Conservation (phyloP, 2,797 vertebrate genomes). For the Phylloscopus collybita region DNA sequence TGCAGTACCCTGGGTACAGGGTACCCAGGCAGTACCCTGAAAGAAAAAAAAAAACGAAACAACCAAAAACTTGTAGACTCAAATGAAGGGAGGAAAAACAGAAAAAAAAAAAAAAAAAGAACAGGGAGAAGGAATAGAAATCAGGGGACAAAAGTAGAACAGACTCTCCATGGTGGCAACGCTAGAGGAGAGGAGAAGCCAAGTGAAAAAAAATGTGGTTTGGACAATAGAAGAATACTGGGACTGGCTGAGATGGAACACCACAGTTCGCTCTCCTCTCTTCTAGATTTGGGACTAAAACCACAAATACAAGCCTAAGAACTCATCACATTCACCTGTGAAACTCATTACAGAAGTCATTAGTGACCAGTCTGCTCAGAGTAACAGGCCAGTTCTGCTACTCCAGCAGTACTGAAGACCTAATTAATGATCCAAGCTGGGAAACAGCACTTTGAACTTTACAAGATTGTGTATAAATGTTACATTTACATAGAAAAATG, state of each 20-base stretch:
- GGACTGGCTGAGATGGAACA: neutral
- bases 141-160: neutral
- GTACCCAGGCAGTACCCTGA: neutral
- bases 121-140: neutral
- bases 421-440: neutral
- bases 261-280: neutral
- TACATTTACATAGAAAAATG: neutral
- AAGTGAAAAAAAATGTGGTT: neutral
- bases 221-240: neutral
- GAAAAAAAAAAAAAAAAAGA: neutral
- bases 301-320: neutral
- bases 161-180: neutral
- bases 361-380: neutral
- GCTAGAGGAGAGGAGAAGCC: neutral
- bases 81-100: neutral
- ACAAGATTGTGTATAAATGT: neutral
- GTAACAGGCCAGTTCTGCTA: neutral
- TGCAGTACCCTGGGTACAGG: neutral
- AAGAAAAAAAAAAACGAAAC: neutral
- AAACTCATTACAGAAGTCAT: neutral
- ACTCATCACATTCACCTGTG: neutral
- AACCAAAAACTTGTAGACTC: neutral
- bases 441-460: neutral
- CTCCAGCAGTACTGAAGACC: neutral
- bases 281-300: neutral